phyloP scores from a whole-genome alignment of 2,113 vertebrate species.

The Meleagris gallopavo region DNA sequence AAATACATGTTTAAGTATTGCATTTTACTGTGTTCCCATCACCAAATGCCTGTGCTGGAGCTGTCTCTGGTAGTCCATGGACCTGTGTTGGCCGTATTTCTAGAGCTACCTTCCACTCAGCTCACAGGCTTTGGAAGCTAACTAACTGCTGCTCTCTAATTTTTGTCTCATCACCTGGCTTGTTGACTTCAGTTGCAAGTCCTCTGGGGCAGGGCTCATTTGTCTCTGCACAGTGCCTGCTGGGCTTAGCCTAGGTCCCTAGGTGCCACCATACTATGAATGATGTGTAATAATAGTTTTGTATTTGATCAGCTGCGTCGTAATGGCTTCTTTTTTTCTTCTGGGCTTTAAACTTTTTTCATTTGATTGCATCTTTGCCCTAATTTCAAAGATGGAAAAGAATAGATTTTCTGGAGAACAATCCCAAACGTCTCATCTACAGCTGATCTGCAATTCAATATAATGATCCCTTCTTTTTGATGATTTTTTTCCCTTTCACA shows the following conservation, averaged over 20 bases:
- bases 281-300: background rate
- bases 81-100: background rate
- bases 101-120: background rate
- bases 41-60: background rate
- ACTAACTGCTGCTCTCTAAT: background rate
- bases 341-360: constrained; percentile 49
- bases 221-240: background rate
- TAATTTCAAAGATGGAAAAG: constrained; percentile 59
- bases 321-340: constrained; percentile 55
- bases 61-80: background rate
- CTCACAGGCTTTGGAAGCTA: background rate
- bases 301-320: constrained; percentile 27
- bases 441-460: constrained; percentile 66
- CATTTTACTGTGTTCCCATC: background rate
- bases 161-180: background rate
- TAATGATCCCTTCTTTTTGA: constrained; percentile 20
- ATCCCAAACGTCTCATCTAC: constrained; percentile 57
- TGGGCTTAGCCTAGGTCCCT: background rate
- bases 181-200: background rate
- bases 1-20: background rate
- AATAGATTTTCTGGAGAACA: constrained; percentile 61
- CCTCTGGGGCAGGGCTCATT: background rate
- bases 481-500: constrained; percentile 35
- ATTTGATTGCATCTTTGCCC: constrained; percentile 63
- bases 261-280: background rate